Base-by-base conservation (phyloP, 2,113 vertebrate species). In the Cephalopholis sonnerati region DNA sequence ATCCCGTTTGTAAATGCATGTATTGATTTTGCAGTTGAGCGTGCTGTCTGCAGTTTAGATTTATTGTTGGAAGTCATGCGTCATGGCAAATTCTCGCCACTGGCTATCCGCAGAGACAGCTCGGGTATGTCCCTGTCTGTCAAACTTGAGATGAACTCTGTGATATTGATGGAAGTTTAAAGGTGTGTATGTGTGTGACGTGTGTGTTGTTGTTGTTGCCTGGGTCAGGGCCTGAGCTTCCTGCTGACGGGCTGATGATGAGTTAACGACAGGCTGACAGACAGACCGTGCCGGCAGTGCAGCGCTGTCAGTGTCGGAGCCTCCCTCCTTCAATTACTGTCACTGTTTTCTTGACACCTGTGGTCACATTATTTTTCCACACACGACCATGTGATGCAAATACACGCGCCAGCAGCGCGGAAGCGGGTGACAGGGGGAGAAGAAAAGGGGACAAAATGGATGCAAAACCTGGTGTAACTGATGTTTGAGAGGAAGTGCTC, bases 391-490 rank as follows among this genome's bases (percentile, higher is more conserved):
- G 25, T 5, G 36, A 94, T 93, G 93, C 93, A 96, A 96, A 95
- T 93, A 7, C 25, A 18, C 13, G 39, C 27, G 32, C 46, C 54
- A 53, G 79, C 66, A 67, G 79, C 39, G 36, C 82, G 86, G 91
- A 94, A 93, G 89, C 24, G 53, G 74, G 75, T 29, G 85, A 84
- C 73, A 79, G 78, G 73, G 32, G 69, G 46, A 78, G 67, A 87
- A 88, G 83, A 93, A 93, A 90, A 77, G 84, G 17, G 53, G 27
- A 85, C 78, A 75, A 92, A 94, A 85, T 82, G 76, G 74, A 96
- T 95, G 95, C 95, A 96, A 96, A 96, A 92, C 75, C 79, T 74
- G 90, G 53, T 84, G 89, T 90, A 93, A 95, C 93, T 91, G 92
- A 93, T 93, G 82, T 90, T 88, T 85, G 82, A 77, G 55, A 87